Conservation (phyloP, 2,113 vertebrate genomes). For the Irena cyanogastra region DNA sequence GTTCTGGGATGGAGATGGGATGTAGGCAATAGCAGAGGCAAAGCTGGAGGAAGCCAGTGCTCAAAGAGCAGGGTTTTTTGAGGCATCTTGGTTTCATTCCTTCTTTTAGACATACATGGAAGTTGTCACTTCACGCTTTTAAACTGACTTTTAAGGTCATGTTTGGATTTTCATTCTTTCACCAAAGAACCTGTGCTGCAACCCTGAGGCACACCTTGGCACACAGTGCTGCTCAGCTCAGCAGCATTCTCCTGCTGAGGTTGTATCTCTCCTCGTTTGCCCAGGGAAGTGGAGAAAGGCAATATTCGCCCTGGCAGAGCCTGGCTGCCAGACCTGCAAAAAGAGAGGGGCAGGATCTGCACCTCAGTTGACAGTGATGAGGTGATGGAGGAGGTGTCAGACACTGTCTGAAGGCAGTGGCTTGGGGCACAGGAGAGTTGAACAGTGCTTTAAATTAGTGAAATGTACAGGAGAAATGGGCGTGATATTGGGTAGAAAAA, state of each 20-base stretch:
- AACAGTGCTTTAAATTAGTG: background rate
- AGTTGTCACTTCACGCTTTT: background rate
- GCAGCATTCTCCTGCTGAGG: background rate
- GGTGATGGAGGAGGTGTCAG: background rate
- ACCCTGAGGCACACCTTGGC: background rate
- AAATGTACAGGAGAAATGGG: background rate
- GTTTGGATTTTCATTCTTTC: background rate
- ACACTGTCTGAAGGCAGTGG: background rate
- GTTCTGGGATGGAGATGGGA: background rate
- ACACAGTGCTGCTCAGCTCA: background rate
- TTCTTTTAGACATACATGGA: fast-evolving
- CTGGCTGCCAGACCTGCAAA: background rate
- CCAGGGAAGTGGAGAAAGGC: background rate
- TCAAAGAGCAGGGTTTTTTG: background rate
- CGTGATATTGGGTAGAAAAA: background rate
- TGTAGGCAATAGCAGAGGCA: background rate
- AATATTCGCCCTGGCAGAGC: background rate
- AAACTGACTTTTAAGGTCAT: background rate
- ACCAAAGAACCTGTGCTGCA: background rate
- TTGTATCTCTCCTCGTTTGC: background rate
- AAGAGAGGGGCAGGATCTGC: background rate
- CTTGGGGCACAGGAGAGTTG: background rate
- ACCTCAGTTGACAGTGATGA: background rate
- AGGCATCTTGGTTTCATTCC: background rate
- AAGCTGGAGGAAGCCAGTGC: background rate